These are phyloP conservation scores for Eudasyphora cyanicolor DNA, from an alignment of 2,888 invertebrate species.

Conservation along the genomic window DNA sequence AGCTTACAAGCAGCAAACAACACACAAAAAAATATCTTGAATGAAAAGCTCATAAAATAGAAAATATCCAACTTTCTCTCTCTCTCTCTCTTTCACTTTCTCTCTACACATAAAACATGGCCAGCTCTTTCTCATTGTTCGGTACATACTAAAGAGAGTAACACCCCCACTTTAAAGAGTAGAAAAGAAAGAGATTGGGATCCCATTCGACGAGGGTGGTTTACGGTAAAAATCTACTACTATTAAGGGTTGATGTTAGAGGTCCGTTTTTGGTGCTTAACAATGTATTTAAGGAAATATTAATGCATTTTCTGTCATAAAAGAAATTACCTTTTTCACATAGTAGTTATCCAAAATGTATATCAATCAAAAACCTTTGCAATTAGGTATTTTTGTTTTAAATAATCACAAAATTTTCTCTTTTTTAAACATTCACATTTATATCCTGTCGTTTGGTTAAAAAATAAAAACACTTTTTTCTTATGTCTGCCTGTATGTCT, in stretches of 20 bases:
- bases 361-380: no score
- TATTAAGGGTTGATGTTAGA: slow-evolving; percentile 51
- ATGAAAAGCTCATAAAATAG: slow-evolving; percentile 63
- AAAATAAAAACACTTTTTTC: slow-evolving; percentile 22
- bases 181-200: slow-evolving; percentile 14
- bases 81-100: background rate
- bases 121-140: no score
- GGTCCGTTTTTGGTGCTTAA: slow-evolving; percentile 24
- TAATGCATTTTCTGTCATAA: slow-evolving; percentile 21
- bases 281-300: slow-evolving; percentile 31
- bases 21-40: slow-evolving; percentile 55
- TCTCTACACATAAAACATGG: no score
- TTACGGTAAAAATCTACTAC: slow-evolving; percentile 31
- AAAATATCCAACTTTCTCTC: slow-evolving; percentile 13
- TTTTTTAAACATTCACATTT: no score
- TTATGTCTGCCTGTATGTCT: no score
- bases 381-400: no score
- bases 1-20: no score
- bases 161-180: slow-evolving; percentile 23
- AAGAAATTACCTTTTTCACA: slow-evolving; percentile 53
- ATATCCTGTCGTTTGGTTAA: no score
- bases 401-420: no score
- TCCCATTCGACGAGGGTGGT: slow-evolving; percentile 43
- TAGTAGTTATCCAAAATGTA: slow-evolving; percentile 12
- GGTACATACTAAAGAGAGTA: no score